These are phyloP conservation scores for Cheilosia vernalis DNA, from an alignment of 2,888 invertebrate species.

Conservation along the genomic window DNA sequence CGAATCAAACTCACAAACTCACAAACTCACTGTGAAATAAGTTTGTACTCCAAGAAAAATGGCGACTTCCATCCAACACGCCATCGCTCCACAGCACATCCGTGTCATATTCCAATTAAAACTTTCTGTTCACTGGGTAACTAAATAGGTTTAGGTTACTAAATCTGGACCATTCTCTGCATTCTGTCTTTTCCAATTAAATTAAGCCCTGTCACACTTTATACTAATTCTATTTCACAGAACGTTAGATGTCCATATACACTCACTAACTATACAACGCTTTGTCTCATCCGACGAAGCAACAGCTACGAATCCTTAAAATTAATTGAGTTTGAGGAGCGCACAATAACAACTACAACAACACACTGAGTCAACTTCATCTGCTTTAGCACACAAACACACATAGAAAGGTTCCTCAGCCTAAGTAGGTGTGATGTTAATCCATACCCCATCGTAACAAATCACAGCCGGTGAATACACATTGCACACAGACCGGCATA, in stretches of 20 bases:
- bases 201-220: slow-evolving; percentile 62
- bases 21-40: background rate
- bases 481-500: slow-evolving; percentile 17
- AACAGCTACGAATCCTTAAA: slow-evolving; percentile 33
- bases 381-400: slow-evolving; percentile 1
- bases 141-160: background rate
- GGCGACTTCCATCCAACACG: background rate
- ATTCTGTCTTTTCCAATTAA: slow-evolving; percentile 48
- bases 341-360: no score
- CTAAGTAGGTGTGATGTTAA: slow-evolving; percentile 63
- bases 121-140: slow-evolving; percentile 12
- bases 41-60: background rate
- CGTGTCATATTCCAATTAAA: slow-evolving; percentile 22
- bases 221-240: slow-evolving; percentile 57
- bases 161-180: slow-evolving; percentile 10
- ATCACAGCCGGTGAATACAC: slow-evolving; percentile 5
- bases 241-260: slow-evolving; percentile 29
- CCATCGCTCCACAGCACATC: background rate
- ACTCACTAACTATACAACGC: slow-evolving; percentile 3
- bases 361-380: slow-evolving; percentile 41
- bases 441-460: slow-evolving; percentile 30
- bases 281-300: slow-evolving; percentile 32
- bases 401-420: slow-evolving; percentile 14
- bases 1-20: background rate
- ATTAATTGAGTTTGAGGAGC: slow-evolving; percentile 66